phyloP scores from a whole-genome alignment of 2,113 vertebrate species.

The Saimiri boliviensis region DNA sequence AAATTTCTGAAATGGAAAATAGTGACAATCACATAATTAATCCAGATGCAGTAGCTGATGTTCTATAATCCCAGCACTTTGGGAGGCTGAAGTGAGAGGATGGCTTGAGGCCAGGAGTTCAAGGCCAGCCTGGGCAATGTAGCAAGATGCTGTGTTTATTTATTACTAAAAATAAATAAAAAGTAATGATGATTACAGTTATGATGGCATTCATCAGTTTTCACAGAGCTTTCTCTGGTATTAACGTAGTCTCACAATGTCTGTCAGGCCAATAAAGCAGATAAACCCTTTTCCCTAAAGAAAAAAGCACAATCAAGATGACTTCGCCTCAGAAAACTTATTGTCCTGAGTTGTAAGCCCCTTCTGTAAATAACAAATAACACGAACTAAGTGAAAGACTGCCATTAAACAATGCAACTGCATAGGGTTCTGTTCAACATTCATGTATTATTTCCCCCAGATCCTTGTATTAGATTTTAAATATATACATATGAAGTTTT shows the following conservation, averaged over 20 bases:
- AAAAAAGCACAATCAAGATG: not conserved
- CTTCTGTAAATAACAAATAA: not conserved
- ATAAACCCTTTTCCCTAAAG: not conserved
- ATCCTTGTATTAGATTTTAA: not conserved
- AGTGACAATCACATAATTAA: not conserved
- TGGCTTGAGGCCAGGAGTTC: too few species aligned
- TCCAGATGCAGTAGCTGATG: too few species aligned
- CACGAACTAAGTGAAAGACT: not conserved
- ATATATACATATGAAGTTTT: not conserved
- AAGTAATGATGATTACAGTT: not conserved
- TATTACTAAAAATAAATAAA: too few species aligned
- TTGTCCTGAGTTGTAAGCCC: not conserved
- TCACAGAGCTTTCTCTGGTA: not conserved
- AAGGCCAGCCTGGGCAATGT: too few species aligned
- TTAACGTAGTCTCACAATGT: not conserved
- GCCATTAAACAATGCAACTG: not conserved
- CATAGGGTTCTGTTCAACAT: not conserved
- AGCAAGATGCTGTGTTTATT: too few species aligned
- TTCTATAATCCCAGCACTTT: too few species aligned
- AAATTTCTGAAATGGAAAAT: not conserved
- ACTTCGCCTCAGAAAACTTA: not conserved
- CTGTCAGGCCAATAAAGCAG: not conserved
- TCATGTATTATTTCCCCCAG: not conserved
- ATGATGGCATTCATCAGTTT: not conserved
- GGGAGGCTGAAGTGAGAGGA: too few species aligned